Percentiles rank a stretch among this genome's conserved stretches.
Evolutionary conservation across 2,113 vertebrate species (phyloP).

Genomic region (Alosa alosa): DNA sequence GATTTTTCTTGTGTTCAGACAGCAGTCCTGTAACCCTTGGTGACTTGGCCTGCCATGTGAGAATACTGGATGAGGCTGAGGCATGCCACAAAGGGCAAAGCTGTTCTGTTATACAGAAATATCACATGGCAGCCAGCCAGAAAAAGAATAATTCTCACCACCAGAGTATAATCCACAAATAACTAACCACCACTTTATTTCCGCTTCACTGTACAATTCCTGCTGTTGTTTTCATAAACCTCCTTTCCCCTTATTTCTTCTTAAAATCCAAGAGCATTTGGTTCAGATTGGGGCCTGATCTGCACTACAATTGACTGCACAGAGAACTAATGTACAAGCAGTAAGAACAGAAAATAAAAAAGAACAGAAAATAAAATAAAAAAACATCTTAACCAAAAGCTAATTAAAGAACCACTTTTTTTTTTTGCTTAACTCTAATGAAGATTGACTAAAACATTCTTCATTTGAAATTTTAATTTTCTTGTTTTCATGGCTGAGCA

Average conservation of each 20-base stretch:
- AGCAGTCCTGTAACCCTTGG: no score
- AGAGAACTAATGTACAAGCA: neutral
- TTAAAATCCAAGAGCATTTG: neutral
- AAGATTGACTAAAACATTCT: conserved; percentile 30
- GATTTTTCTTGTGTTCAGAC: conserved; percentile 19
- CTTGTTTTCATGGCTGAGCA: conserved; percentile 26
- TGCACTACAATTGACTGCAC: neutral
- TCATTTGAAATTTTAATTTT: conserved; percentile 42
- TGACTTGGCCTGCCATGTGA: no score
- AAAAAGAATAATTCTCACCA: no score
- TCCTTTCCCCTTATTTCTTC: no score
- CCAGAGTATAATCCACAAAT: no score
- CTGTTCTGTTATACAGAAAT: no score
- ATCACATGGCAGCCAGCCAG: no score
- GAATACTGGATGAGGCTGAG: no score
- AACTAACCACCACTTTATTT: no score
- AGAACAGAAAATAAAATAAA: neutral
- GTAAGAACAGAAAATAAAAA: neutral
- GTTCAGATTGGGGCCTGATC: neutral
- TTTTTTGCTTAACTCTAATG: conserved; percentile 15
- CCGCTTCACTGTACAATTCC: no score
- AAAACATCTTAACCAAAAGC: neutral
- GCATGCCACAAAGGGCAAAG: no score
- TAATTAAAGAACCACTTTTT: neutral
- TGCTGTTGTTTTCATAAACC: no score